Base-by-base conservation (phyloP, 2,888 invertebrate genomes). In the Drosophila multiciliata region DNA sequence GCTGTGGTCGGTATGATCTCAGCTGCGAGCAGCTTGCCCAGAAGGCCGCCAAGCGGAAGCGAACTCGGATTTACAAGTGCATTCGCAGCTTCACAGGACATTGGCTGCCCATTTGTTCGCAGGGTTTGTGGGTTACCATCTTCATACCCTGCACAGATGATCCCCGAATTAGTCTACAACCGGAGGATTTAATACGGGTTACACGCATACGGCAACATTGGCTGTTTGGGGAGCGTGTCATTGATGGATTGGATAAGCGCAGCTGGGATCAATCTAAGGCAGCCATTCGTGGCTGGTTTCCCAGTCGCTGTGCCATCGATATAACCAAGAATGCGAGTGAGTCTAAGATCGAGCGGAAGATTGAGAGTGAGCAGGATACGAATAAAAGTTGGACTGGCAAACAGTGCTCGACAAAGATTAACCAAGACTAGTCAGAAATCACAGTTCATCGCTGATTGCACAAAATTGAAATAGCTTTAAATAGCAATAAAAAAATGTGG, bases 11-110 rank as follows among this genome's bases (percentile, higher is more conserved):
- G 91, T 99, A 96, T 92, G 96, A 98, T 12, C 94, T 99, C 57
- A 98, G 99, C 38, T 93, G 94, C 9, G 99, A 99, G 91, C 99
- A 99, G 92, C 94, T 97, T 48, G 95, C 95, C 8, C 99, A 99
- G 93, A 99, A 99, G 93, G 92, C 93, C 40, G 97, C 97, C 88
- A 99, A 99, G 94, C 94, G 96, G 4, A 94, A 95, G 58, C 95
- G 97, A 38, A 95, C 97, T 1, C 95, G 95, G 63, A 93, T 95
- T 63, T 98, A 96, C 92, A 94, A 94, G 64, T 95, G 96, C 9
- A 92, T 95, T 35, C 93, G 93, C 58, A 86, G 92, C 17, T 97
- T 96, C 87, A 95, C 95, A 23, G 99, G 99, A 0, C 94, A 95
- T 55, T 96, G 96, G 95, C 93, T 97, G 87, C 98, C 99, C n/a